Percentiles rank a stretch among this genome's conserved stretches.
These are phyloP conservation scores for Oryctolagus cuniculus DNA, from an alignment of 2,113 vertebrate species.

Conservation along the genomic window DNA sequence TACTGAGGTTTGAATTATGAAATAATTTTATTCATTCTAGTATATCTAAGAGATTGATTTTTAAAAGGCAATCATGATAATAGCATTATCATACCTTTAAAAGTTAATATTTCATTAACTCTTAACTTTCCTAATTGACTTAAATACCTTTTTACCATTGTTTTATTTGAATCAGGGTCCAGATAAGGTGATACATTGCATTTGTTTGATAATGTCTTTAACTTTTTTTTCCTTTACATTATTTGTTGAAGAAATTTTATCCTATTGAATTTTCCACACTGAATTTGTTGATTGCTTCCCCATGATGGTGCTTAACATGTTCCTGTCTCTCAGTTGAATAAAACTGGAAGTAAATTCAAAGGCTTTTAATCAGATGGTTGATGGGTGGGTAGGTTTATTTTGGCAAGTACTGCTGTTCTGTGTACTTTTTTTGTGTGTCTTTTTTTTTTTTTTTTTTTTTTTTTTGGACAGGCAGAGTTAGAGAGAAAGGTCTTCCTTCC, in stretches of 20 bases:
- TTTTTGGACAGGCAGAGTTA: no score
- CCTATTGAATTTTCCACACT: constrained; percentile 40
- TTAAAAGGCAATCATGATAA: not conserved
- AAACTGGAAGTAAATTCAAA: constrained; percentile 27
- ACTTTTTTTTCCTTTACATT: not conserved
- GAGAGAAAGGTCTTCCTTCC: no score
- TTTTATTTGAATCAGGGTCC: constrained; percentile 12
- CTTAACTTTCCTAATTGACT: not conserved
- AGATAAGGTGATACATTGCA: not conserved
- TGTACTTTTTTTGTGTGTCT: no score
- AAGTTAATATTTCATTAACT: constrained; percentile 29
- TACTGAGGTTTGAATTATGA: constrained; percentile 1
- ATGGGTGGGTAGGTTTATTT: not conserved
- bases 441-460: no score
- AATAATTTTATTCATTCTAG: not conserved
- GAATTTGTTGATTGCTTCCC: not conserved
- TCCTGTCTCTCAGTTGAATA: not conserved
- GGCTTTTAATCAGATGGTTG: not conserved
- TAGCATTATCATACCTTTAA: not conserved
- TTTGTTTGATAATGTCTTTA: constrained; percentile 58
- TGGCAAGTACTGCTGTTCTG: not conserved
- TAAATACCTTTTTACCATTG: constrained; percentile 41
- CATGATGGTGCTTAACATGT: not conserved
- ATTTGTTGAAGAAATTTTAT: constrained; percentile 59
- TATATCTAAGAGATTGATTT: constrained; percentile 21